Evolutionary conservation across 2,113 vertebrate species (phyloP), one percentile per base, ranked within the genome.

Genomic region (Procapra przewalskii): DNA sequence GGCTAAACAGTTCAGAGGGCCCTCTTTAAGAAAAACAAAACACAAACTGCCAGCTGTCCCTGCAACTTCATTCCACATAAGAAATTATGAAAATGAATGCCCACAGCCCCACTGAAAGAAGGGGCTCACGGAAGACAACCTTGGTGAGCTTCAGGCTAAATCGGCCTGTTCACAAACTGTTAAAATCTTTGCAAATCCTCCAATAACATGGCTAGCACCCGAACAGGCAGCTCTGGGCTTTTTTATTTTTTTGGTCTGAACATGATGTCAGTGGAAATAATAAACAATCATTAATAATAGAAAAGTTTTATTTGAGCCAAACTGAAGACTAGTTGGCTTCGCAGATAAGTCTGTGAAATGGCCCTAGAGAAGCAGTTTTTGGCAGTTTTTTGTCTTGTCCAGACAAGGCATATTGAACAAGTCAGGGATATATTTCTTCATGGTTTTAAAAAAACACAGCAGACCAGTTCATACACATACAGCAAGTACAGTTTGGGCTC

Each of bases 11-110:
- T 62, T 84, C 83, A 67, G 36, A 95, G 67, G 57, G n/a, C 13
- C 11, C 7, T 71, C 29, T 90, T 88, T 89, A 91, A 91, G 93
- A 93, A 90, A 95, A 79, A 59, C n/a, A 62, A 88, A 52, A 95
- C 77, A 79, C 40, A 97, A 95, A 96, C 88, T 57, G 33, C 77
- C 84, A 93, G 13, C 33, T 52, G 48, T 36, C 67, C 60, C 43
- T 86, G 40, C 50, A 91, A 52, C 16, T 55, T 50, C 36, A 88
- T 1, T 31, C 19, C 85, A 57, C 8, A 1, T 77, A 85, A 90
- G 57, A 85, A 75, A 80, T 79, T 71, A 45, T n/a, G 7, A 81
- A 64, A 84, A 71, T 16, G 52, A 75, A 88, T 71, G 52, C 57
- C 45, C 64, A 57, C 2, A 12, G 3, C 6, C 89, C 12, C 81